These are phyloP conservation scores for Oxygymnocypris stewartii DNA, from an alignment of 2,113 vertebrate species.

Conservation along the genomic window DNA sequence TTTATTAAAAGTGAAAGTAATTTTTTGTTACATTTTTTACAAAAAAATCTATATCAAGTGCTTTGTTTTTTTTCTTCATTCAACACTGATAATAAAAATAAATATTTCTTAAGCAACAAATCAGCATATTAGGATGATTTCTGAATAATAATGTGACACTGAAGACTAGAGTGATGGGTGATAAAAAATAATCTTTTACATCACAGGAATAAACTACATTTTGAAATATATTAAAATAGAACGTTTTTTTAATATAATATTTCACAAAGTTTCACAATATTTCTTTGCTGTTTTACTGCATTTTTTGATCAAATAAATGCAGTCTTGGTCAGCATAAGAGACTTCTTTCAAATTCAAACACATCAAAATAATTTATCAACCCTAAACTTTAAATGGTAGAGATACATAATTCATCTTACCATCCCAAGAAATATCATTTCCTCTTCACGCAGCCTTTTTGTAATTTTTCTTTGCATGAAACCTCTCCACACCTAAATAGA, in stretches of 20 bases:
- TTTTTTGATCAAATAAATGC: background rate
- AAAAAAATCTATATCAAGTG: background rate
- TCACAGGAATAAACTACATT: background rate
- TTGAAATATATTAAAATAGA: background rate
- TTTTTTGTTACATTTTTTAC: too few species aligned
- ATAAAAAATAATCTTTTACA: background rate
- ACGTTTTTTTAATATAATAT: background rate
- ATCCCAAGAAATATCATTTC: conserved; percentile 77
- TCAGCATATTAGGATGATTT: too few species aligned
- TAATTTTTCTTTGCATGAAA: conserved; percentile 63
- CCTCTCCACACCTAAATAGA: conserved; percentile 75
- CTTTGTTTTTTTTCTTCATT: background rate
- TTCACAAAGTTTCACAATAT: background rate
- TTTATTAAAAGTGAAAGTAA: conserved; percentile 7
- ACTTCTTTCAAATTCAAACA: too few species aligned
- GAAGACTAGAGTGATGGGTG: too few species aligned
- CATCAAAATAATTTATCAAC: background rate
- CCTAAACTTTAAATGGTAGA: background rate
- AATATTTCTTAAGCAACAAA: background rate
- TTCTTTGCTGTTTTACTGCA: background rate
- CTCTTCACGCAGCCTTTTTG: conserved; percentile 49
- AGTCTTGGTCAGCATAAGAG: background rate
- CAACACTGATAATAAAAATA: background rate
- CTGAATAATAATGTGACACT: too few species aligned
- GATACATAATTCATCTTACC: conserved; percentile 60